Conservation (phyloP, 2,113 vertebrate genomes). For the Tichodroma muraria region DNA sequence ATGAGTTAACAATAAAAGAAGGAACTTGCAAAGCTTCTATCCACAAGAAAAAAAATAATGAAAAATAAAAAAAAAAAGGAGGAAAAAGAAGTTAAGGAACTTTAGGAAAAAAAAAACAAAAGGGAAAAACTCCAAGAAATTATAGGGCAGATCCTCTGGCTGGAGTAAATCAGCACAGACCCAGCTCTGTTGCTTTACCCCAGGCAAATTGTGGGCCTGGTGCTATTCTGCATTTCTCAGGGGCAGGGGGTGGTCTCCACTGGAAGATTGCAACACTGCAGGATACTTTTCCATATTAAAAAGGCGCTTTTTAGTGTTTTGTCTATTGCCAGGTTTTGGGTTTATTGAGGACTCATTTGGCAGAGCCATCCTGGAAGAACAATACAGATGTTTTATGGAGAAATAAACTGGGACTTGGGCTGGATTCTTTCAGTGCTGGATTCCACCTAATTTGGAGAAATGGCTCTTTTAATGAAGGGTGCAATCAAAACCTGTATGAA, state of each 20-base stretch:
- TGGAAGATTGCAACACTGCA: conserved; percentile 62
- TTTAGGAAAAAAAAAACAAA: background rate
- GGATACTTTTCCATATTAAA: conserved; percentile 70
- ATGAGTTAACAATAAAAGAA: conserved; percentile 64
- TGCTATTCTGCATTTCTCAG: conserved; percentile 56
- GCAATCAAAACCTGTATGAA: conserved; percentile 32
- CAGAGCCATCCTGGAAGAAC: conserved; percentile 64
- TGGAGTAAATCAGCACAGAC: conserved; percentile 28
- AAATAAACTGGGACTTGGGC: conserved; percentile 57
- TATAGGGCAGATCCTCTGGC: conserved; percentile 23
- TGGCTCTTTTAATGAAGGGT: conserved; percentile 48
- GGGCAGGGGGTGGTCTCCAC: conserved; percentile 60
- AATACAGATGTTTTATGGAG: conserved; percentile 68
- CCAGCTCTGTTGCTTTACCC: conserved; percentile 32
- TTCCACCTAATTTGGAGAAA: conserved; percentile 61
- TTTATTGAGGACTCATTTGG: conserved; percentile 68
- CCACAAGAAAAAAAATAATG: background rate
- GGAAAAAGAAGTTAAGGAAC: background rate
- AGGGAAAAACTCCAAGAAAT: background rate
- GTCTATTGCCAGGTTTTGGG: conserved; percentile 63
- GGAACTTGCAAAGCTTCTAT: conserved; percentile 45
- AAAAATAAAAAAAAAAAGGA: background rate
- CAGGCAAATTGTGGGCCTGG: conserved; percentile 42
- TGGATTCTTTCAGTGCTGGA: conserved; percentile 56
- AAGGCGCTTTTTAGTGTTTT: conserved; percentile 60